A percentile compares a stretch with the other conserved stretches of the same genome.
phyloP scores from a whole-genome alignment of 2,888 invertebrate species.

The Lamellibrachia satsuma region DNA sequence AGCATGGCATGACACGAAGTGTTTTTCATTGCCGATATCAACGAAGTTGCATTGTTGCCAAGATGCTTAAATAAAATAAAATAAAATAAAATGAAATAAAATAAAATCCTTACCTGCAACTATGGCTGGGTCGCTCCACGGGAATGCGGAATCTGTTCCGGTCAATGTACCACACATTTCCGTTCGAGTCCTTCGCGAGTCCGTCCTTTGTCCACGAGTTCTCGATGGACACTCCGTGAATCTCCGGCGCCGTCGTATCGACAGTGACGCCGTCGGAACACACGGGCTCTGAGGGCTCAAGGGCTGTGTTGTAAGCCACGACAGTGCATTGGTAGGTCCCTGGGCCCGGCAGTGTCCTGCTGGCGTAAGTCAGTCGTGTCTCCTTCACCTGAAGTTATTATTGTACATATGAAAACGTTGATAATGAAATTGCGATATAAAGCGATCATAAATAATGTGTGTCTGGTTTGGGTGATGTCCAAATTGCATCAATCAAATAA shows the following conservation, averaged over 20 bases:
- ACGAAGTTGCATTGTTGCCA: no score
- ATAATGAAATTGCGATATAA: no score
- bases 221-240: not conserved
- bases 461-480: no score
- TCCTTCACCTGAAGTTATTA: not conserved
- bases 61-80: no score
- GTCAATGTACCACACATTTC: not conserved
- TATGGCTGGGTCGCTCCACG: not conserved
- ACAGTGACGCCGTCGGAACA: constrained; percentile 50
- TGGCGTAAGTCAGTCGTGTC: not conserved
- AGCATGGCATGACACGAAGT: no score
- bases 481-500: no score
- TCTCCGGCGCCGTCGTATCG: constrained; percentile 38
- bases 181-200: not conserved
- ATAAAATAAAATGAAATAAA: no score
- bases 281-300: constrained; percentile 45
- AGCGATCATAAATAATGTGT: no score
- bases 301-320: constrained; percentile 48
- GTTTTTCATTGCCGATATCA: no score
- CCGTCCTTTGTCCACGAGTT: constrained; percentile 14
- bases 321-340: constrained; percentile 41
- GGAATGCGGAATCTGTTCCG: not conserved
- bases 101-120: not conserved
- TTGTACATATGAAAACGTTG: no score
- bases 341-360: not conserved